Conservation (phyloP, 1,140 invertebrate species). For the Nixonia krombeini region DNA sequence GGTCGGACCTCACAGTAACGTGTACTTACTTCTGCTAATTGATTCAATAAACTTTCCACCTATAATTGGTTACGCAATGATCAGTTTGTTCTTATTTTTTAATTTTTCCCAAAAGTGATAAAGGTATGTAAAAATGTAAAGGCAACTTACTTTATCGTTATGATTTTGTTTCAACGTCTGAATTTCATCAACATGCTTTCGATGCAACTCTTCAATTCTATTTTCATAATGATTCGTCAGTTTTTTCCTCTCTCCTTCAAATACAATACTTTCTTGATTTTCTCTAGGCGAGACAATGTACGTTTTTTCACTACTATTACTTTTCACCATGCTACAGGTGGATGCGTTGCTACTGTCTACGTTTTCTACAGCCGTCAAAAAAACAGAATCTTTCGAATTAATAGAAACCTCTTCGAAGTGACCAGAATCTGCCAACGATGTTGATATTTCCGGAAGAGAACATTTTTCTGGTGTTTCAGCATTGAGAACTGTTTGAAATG, state of each 20-base stretch:
- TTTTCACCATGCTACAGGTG: slow-evolving; percentile 7
- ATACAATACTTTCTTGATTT: slow-evolving; percentile 54
- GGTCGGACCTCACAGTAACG: slow-evolving; percentile 77
- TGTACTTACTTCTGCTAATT: slow-evolving; percentile 83
- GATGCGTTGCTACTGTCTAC: slow-evolving; percentile 71
- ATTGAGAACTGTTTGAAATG: slow-evolving; percentile 9
- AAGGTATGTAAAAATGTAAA: too few relatives aligned
- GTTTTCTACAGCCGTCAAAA: slow-evolving; percentile 68
- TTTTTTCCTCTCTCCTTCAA: slow-evolving; percentile 76
- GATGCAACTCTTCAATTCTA: slow-evolving; percentile 80
- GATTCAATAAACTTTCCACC: slow-evolving; percentile 81
- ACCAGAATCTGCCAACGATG: slow-evolving; percentile 85
- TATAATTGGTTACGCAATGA: slow-evolving; percentile 13
- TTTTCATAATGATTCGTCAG: slow-evolving; percentile 80
- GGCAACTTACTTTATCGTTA: slow-evolving; percentile 80
- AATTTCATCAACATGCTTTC: slow-evolving; percentile 78
- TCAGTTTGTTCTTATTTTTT: too few relatives aligned
- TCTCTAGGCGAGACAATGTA: slow-evolving; percentile 8
- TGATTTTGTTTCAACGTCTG: slow-evolving; percentile 82
- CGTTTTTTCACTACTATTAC: slow-evolving; percentile 6
- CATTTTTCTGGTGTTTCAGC: slow-evolving; percentile 52
- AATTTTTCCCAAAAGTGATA: too few relatives aligned
- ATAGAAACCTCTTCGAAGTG: slow-evolving; percentile 87
- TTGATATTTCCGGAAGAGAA: slow-evolving; percentile 7
- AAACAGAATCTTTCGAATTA: slow-evolving; percentile 81